phyloP scores from a whole-genome alignment of 2,888 invertebrate species.

The Caenorhabditis becei region DNA sequence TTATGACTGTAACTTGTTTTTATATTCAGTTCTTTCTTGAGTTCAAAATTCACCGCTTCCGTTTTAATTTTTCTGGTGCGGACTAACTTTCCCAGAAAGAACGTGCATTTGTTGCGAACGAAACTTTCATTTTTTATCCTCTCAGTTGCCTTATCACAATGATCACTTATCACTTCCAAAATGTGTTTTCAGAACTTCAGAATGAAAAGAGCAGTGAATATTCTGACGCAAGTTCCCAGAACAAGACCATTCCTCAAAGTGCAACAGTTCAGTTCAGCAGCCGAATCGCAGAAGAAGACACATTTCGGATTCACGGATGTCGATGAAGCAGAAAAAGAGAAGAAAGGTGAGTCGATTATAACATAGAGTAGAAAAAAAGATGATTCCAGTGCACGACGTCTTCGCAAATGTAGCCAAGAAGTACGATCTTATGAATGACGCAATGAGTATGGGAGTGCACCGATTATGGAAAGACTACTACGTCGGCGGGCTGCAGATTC shows the following conservation, averaged over 20 bases:
- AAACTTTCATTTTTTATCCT: slow-evolving; percentile 7
- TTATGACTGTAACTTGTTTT: too few species aligned
- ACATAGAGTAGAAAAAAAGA: background rate
- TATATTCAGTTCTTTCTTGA: too few species aligned
- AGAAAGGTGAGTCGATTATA: slow-evolving; percentile 67
- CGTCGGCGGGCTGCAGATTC: slow-evolving; percentile 88
- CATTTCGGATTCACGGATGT: slow-evolving; percentile 80
- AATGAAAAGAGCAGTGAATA: slow-evolving; percentile 47
- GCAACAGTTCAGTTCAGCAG: slow-evolving; percentile 21
- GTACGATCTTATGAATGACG: slow-evolving; percentile 98
- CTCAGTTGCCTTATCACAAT: background rate
- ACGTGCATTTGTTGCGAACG: background rate
- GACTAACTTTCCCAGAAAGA: slow-evolving; percentile 17
- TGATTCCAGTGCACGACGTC: slow-evolving; percentile 89
- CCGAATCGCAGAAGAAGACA: slow-evolving; percentile 63
- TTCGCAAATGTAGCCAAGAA: slow-evolving; percentile 94
- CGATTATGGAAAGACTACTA: slow-evolving; percentile 96
- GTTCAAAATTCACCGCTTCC: too few species aligned
- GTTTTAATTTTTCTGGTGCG: too few species aligned
- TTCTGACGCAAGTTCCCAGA: slow-evolving; percentile 8
- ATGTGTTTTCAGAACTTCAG: background rate
- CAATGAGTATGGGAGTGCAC: slow-evolving; percentile 95
- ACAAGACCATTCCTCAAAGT: background rate
- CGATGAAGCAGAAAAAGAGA: slow-evolving; percentile 76
- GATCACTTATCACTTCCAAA: background rate